These are phyloP conservation scores for Pteronura brasiliensis DNA, from an alignment of 2,113 vertebrate species.

Conservation along the genomic window DNA sequence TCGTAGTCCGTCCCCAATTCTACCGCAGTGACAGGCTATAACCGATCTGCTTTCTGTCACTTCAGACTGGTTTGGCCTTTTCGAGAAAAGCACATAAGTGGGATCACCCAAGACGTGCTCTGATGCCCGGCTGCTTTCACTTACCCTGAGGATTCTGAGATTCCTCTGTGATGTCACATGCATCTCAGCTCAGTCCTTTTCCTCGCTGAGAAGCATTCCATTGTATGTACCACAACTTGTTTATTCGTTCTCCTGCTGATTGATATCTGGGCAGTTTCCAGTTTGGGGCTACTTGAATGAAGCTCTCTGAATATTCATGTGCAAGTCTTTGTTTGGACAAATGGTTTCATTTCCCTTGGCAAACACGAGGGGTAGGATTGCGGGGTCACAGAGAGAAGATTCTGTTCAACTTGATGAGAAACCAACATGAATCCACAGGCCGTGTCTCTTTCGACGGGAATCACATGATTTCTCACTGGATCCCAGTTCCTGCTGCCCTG, in stretches of 20 bases:
- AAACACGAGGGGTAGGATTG: not conserved
- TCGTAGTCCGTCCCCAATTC: not conserved
- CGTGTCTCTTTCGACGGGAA: not conserved
- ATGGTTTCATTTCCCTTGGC: conserved; percentile 37
- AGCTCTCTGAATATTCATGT: conserved; percentile 21
- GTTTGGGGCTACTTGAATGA: not conserved
- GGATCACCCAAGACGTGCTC: not conserved
- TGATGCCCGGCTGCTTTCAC: not conserved
- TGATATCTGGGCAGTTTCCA: not conserved
- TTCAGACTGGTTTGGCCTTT: not conserved
- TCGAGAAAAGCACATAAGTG: not conserved
- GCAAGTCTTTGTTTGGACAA: conserved; percentile 43
- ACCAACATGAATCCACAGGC: not conserved
- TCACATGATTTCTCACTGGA: not conserved
- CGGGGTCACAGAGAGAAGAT: not conserved
- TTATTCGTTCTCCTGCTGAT: not conserved
- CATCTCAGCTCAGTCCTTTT: not conserved
- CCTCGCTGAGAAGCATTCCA: not conserved
- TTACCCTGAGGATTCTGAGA: not conserved
- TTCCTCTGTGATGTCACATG: not conserved
- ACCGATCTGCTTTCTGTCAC: not conserved
- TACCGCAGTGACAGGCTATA: not conserved
- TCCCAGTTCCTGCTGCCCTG: not conserved
- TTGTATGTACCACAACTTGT: not conserved
- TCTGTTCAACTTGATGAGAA: conserved; percentile 13